phyloP scores from a whole-genome alignment of 2,888 invertebrate species.

The Spisula subtruncata region DNA sequence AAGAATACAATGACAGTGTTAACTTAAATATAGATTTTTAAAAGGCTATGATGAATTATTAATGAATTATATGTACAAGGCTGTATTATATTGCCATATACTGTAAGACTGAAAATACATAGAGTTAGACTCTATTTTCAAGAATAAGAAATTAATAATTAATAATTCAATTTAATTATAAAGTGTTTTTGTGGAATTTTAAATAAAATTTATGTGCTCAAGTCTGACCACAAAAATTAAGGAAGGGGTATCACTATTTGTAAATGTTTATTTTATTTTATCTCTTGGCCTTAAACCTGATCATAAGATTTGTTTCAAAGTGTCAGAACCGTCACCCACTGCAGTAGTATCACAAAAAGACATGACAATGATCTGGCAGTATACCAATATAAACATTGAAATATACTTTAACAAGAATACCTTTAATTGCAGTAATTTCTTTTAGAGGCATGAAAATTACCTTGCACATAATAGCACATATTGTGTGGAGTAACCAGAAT shows the following conservation, averaged over 20 bases:
- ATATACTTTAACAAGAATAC: not conserved
- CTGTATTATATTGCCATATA: no score
- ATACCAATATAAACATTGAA: slow-evolving; percentile 14
- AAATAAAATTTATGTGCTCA: no score
- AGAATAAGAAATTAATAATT: no score
- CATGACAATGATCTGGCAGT: slow-evolving; percentile 32
- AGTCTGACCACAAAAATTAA: no score
- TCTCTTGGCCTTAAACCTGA: not conserved
- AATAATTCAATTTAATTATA: no score
- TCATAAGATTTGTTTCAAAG: slow-evolving; percentile 7
- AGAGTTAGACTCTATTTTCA: no score
- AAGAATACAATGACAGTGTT: not conserved
- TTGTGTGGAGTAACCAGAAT: not conserved
- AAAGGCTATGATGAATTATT: no score
- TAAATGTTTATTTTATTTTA: not conserved
- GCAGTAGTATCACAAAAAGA: slow-evolving; percentile 20
- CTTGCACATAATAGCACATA: not conserved
- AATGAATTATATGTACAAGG: no score
- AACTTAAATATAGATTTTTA: no score
- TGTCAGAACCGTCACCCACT: slow-evolving; percentile 24
- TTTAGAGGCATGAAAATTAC: slow-evolving; percentile 6
- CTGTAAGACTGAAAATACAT: no score
- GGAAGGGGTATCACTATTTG: no score
- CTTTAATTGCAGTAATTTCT: not conserved
- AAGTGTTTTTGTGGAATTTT: no score